These are phyloP conservation scores for Diachasma alloeum DNA, from an alignment of 1,140 invertebrate species.

Conservation along the genomic window DNA sequence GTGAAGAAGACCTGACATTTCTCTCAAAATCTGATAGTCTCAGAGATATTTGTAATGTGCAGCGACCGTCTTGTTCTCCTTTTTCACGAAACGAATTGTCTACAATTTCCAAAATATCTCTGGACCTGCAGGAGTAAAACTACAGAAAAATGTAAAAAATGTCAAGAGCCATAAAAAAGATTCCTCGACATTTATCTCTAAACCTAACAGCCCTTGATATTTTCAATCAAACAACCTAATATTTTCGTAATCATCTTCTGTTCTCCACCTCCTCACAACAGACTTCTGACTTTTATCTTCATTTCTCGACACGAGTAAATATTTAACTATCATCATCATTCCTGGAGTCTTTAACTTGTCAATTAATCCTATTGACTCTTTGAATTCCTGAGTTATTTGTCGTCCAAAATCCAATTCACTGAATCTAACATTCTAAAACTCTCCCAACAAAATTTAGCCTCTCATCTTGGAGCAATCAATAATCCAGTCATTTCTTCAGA, in stretches of 20 bases:
- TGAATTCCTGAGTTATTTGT: neutral
- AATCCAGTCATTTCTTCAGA: too few relatives aligned
- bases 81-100: neutral
- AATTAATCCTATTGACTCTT: neutral
- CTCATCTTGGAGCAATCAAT: constrained; percentile 15
- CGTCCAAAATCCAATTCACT: neutral
- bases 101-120: neutral
- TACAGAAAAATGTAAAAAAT: neutral
- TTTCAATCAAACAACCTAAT: neutral
- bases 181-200: neutral
- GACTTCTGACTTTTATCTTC: neutral
- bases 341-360: neutral
- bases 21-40: neutral
- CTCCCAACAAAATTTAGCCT: neutral
- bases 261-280: neutral
- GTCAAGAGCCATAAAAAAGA: neutral
- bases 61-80: neutral
- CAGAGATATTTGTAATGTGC: neutral
- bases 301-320: neutral
- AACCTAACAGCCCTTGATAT: neutral
- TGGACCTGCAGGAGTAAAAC: neutral
- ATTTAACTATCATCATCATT: neutral
- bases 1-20: neutral
- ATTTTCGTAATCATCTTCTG: neutral
- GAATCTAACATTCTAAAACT: neutral